A percentile compares a stretch with the other conserved stretches of the same genome.
These are phyloP conservation scores for Pogonophryne albipinna DNA, from an alignment of 2,797 vertebrate species.

Conservation along the genomic window DNA sequence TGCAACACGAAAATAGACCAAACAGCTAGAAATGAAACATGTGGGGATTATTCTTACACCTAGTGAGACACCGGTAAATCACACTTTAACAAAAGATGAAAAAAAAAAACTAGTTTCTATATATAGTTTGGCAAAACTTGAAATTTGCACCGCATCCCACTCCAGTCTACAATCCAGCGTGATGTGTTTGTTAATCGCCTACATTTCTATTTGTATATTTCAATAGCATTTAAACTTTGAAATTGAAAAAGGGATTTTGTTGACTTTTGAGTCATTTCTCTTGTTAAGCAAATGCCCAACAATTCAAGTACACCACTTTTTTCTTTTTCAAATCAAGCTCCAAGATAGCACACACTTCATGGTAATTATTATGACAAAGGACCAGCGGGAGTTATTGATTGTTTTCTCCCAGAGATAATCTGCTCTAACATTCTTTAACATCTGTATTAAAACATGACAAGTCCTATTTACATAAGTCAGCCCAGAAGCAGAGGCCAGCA, in stretches of 20 bases:
- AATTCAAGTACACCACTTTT: constrained; percentile 63
- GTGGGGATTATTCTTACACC: constrained; percentile 61
- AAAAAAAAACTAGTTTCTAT: constrained; percentile 48
- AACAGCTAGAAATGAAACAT: constrained; percentile 72
- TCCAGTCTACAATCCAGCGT: constrained; percentile 17
- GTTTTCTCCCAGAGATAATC: constrained; percentile 70
- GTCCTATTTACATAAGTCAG: constrained; percentile 66
- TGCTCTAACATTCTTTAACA: constrained; percentile 60
- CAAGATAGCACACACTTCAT: constrained; percentile 59
- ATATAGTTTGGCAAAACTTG: constrained; percentile 57
- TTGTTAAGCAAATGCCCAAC: constrained; percentile 70
- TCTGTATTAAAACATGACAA: constrained; percentile 68
- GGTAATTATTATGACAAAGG: constrained; percentile 59
- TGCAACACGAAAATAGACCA: constrained; percentile 76
- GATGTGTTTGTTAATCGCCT: background rate
- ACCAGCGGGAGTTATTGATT: constrained; percentile 73
- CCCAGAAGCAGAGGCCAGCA: constrained; percentile 34
- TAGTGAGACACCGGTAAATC: constrained; percentile 57
- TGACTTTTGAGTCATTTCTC: constrained; percentile 23
- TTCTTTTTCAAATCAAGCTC: constrained; percentile 50
- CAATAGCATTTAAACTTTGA: constrained; percentile 21
- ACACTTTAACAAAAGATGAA: constrained; percentile 48
- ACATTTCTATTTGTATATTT: constrained; percentile 8
- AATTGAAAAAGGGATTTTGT: constrained; percentile 16
- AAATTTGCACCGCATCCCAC: constrained; percentile 22